A percentile compares a stretch with the other conserved stretches of the same genome.
Conservation (phyloP, 2,888 invertebrate species). For the Drosophila borborema region DNA sequence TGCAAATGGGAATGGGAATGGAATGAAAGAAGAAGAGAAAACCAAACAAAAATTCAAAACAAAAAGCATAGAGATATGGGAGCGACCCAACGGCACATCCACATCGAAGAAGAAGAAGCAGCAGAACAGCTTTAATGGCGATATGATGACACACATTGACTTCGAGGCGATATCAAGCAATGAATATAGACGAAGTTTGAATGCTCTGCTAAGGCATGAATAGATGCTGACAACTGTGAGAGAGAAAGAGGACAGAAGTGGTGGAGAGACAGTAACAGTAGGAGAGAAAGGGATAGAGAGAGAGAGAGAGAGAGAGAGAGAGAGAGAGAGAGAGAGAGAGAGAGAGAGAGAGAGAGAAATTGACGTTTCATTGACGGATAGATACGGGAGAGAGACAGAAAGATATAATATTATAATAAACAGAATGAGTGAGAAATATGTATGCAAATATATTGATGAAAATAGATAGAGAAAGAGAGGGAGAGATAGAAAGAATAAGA, state of each 20-base stretch:
- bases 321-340: not conserved
- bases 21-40: not conserved
- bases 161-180: not conserved
- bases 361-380: too few species aligned
- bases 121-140: conserved; percentile 24
- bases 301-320: not conserved
- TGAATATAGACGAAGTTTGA: not conserved
- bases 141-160: conserved; percentile 55
- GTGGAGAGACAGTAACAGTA: not conserved
- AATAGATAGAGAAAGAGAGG: not conserved
- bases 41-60: conserved; percentile 7
- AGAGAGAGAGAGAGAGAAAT: too few species aligned
- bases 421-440: not conserved
- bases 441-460: not conserved
- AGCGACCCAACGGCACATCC: conserved; percentile 23
- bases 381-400: too few species aligned
- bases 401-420: not conserved
- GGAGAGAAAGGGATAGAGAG: not conserved
- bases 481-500: not conserved
- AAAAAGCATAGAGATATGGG: conserved; percentile 16
- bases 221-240: not conserved
- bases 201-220: conserved; percentile 10
- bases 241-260: too few species aligned
- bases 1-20: conserved; percentile 32
- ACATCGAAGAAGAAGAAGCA: conserved; percentile 25